Base-by-base conservation (phyloP, 2,797 vertebrate species). In the Rhynchotus rufescens region DNA sequence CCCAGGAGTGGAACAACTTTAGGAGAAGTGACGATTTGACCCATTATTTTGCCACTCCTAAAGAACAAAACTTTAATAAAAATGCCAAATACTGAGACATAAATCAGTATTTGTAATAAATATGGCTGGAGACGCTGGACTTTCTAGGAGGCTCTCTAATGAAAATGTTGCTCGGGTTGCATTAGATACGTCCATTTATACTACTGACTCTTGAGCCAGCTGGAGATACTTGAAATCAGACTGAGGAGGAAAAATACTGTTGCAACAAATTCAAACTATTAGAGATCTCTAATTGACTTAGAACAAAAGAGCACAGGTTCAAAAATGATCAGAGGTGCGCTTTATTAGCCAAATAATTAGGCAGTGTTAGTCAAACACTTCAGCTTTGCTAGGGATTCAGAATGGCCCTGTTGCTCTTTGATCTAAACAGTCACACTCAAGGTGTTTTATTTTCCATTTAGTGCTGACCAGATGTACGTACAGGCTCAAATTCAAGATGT, bases 21-120 rank as follows among this genome's bases (percentile, higher is more conserved):
- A 61, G 85, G 79, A 89, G 64, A 89, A 68, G 60, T 0, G 25
- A 84, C 42, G 17, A 5, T 66, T 82, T 73, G 76, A 87, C 51
- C 87, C 80, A 52, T n/a, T 79, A 6, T 51, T 54, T 81, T 68
- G 49, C 79, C 51, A n/a, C 75, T 95, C 79, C 49, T 57, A 20
- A 8, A 20, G 84, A 32, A 30, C 45, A 60, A 84, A 42, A 65
- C 49, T 87, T 89, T 77, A 80, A 85, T 54, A 59, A 76, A 88
- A 81, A 74, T 59, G 47, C 61, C 84, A 86, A 42, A 86, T 77
- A 15, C 22, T 76, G 30, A 83, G 57, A 38, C 32, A 61, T n/a
- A 73, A 80, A 7, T 5, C 62, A 83, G 36, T 30, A 25, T 26
- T 40, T 57, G 74, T 40, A 87, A 38, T 47, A 89, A 67, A 74